Evolutionary conservation across 1,140 invertebrate species (phyloP).

Genomic region (Apis cerana): DNA sequence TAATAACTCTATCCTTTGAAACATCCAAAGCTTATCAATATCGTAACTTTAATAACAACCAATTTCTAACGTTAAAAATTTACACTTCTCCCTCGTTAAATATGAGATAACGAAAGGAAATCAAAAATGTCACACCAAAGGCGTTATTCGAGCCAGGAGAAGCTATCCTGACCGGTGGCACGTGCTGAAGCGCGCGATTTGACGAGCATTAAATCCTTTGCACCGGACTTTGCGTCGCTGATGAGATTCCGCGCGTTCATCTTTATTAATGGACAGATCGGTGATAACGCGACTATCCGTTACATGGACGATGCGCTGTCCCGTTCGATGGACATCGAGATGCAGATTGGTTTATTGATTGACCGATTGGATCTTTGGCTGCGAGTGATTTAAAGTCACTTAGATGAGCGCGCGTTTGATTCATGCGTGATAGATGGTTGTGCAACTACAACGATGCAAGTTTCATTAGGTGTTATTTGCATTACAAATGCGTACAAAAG

Average conservation of each 20-base stretch:
- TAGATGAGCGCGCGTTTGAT: background rate
- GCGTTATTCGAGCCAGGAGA: too few species aligned
- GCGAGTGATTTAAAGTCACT: background rate
- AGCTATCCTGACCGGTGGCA: background rate
- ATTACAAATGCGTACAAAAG: too few species aligned
- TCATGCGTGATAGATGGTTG: background rate
- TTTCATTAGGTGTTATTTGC: background rate
- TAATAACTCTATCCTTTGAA: too few species aligned
- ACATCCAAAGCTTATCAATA: too few species aligned
- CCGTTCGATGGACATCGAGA: background rate
- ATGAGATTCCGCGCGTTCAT: slow-evolving; percentile 27
- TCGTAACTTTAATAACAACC: too few species aligned
- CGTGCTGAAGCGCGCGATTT: slow-evolving; percentile 16
- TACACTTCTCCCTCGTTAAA: too few species aligned
- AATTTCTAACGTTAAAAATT: too few species aligned
- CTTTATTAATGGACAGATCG: slow-evolving; percentile 50
- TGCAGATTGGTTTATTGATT: slow-evolving; percentile 33
- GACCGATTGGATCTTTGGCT: background rate
- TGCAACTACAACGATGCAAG: background rate
- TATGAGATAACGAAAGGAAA: too few species aligned
- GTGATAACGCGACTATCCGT: slow-evolving; percentile 34
- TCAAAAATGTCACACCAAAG: too few species aligned
- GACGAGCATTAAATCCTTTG: slow-evolving; percentile 49
- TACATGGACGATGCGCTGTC: slow-evolving; percentile 23
- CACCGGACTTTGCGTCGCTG: slow-evolving; percentile 11